A percentile compares a stretch with the other conserved stretches of the same genome.
These are phyloP conservation scores for Chiroxiphia lanceolata DNA, from an alignment of 2,797 vertebrate genomes.

Conservation along the genomic window DNA sequence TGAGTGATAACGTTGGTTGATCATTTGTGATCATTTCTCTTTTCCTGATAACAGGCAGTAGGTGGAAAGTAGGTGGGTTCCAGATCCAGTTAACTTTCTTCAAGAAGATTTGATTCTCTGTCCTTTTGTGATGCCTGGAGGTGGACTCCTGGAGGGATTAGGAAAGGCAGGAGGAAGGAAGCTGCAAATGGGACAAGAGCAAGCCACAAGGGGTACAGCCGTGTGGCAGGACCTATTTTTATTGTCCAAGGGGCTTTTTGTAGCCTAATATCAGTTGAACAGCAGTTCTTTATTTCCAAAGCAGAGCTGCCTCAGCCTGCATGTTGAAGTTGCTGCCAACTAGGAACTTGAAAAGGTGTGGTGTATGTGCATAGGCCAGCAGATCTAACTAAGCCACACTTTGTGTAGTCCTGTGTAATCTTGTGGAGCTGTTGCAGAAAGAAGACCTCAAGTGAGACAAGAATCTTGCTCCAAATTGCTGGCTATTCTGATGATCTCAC, in stretches of 20 bases:
- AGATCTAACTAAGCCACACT: background rate
- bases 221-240: background rate
- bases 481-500: background rate
- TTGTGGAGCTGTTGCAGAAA: background rate
- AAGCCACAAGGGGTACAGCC: background rate
- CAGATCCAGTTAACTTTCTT: background rate
- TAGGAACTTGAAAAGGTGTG: background rate
- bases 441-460: background rate
- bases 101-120: background rate
- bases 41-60: background rate
- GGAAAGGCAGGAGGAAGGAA: conserved; percentile 6
- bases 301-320: background rate
- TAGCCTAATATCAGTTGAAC: background rate
- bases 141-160: background rate
- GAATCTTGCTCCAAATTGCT: background rate
- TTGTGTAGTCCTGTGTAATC: background rate
- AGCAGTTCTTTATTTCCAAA: background rate
- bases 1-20: background rate
- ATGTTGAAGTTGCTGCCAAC: background rate
- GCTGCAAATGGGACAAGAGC: conserved; percentile 48
- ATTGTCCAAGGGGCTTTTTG: background rate
- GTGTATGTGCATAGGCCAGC: background rate
- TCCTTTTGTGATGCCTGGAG: background rate
- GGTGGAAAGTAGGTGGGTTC: conserved; percentile 9
- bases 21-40: background rate